Evolutionary conservation across 2,888 invertebrate genomes (phyloP).

Genomic region (Hemithea aestivaria): DNA sequence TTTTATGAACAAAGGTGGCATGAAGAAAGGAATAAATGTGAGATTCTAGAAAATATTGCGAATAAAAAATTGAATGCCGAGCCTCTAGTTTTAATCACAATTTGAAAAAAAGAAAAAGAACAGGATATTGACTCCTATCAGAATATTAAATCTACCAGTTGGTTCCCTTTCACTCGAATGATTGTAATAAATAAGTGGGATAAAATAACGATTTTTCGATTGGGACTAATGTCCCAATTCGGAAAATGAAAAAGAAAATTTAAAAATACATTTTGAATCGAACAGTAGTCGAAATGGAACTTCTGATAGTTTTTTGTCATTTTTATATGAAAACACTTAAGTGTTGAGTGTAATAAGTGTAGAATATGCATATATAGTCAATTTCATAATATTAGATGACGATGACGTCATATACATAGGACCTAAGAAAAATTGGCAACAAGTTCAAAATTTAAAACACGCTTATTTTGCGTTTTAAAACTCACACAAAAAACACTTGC

Average conservation of each 20-base stretch:
- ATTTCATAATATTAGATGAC: too few relatives aligned
- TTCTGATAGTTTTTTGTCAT: too few relatives aligned
- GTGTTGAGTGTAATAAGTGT: too few relatives aligned
- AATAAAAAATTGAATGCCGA: conserved; percentile 52
- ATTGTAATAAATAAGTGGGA: conserved; percentile 14
- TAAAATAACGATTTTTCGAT: too few relatives aligned
- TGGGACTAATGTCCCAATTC: conserved; percentile 13
- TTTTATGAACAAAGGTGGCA: conserved; percentile 34
- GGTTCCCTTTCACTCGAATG: conserved; percentile 32
- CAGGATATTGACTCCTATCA: conserved; percentile 39
- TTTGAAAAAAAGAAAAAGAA: conserved; percentile 32
- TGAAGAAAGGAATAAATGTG: conserved; percentile 40
- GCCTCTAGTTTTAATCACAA: conserved; percentile 36
- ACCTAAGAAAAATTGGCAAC: too few relatives aligned
- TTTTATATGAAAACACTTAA: too few relatives aligned
- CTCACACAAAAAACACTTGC: too few relatives aligned
- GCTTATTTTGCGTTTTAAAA: too few relatives aligned
- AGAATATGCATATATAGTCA: too few relatives aligned
- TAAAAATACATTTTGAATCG: not conserved
- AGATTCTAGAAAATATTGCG: conserved; percentile 47
- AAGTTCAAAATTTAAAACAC: too few relatives aligned
- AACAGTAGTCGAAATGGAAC: too few relatives aligned
- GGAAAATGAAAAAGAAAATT: conserved; percentile 11
- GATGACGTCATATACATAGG: too few relatives aligned
- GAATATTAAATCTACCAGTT: conserved; percentile 42